A percentile compares a stretch with the other conserved stretches of the same genome.
These are phyloP conservation scores for Amphipoea lucens DNA, from an alignment of 2,888 invertebrate species.

Conservation along the genomic window DNA sequence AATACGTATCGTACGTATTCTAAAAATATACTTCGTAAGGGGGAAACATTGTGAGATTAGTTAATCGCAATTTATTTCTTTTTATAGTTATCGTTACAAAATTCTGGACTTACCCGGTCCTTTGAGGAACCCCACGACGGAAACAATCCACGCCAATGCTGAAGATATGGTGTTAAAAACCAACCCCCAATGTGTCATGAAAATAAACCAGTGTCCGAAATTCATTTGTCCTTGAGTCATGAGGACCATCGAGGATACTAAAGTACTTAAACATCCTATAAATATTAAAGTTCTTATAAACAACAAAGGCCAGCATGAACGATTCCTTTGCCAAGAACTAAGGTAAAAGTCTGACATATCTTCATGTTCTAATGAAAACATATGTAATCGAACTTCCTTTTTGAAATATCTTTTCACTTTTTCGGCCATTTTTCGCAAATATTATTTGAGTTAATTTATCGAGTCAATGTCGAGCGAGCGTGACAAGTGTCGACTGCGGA, in stretches of 20 bases:
- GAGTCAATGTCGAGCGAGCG: slow-evolving; percentile 33
- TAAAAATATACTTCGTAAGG: neutral
- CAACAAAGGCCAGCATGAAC: slow-evolving; percentile 76
- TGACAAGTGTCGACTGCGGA: slow-evolving; percentile 59
- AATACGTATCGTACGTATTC: neutral
- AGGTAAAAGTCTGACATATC: slow-evolving; percentile 78
- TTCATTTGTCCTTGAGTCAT: slow-evolving; percentile 33
- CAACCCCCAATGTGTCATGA: slow-evolving; percentile 85
- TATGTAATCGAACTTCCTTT: slow-evolving; percentile 74
- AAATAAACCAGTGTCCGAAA: slow-evolving; percentile 79
- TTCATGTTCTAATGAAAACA: slow-evolving; percentile 77
- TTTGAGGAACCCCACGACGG: slow-evolving; percentile 69
- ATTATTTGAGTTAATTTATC: slow-evolving; percentile 29
- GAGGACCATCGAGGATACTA: slow-evolving; percentile 75
- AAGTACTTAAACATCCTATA: slow-evolving; percentile 75
- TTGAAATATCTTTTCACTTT: slow-evolving; percentile 76
- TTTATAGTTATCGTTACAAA: neutral
- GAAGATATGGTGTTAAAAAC: slow-evolving; percentile 76
- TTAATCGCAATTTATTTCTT: neutral
- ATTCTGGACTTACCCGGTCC: slow-evolving; percentile 79
- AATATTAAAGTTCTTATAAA: slow-evolving; percentile 76
- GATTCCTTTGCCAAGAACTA: slow-evolving; percentile 77
- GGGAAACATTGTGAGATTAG: neutral
- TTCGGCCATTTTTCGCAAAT: slow-evolving; percentile 74
- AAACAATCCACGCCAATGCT: slow-evolving; percentile 76